Evolutionary conservation across 2,797 vertebrate species (phyloP), one percentile per base, ranked within the genome.

Genomic region (Diplodus sargus): DNA sequence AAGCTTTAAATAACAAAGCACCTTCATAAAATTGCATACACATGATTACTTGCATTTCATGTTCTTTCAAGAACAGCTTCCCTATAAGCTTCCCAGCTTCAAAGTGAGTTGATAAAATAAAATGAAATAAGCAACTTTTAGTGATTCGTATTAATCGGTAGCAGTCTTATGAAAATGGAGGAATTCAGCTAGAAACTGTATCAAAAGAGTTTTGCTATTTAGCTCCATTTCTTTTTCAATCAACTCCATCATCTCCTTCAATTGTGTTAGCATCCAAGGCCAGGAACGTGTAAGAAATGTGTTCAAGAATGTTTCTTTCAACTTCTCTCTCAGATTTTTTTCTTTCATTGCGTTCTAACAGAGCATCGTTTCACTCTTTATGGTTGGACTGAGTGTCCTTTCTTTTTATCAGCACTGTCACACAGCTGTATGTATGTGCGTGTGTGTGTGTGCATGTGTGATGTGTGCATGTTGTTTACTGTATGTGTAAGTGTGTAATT

Each of bases 401-500:
- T 74, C 47, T 48, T 34, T 70, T 70, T 39, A 62, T 81, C 39
- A 66, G 42, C 15, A 47, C 39, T 5, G 4, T 23, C 48, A 42
- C 43, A 61, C 43, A 75, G 64, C 70, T 70, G 16, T 70, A 65
- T 51, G 74, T 70, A 53, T 59, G 54, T 71, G 70, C 48, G 76
- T 72, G 56, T 59, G 54, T 70, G 49, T 59, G 45, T 22, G 20
- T 59, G 42, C n/a, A 56, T 70, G 53, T 59, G 49, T 53, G 45
- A 14, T 67, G 54, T 72, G 68, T 54, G 63, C 42, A 54, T 56
- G 49, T 57, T 79, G 71, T 85, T 79, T 75, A 65, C 57, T 64
- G 67, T 64, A 28, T 83, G 62, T 78, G 61, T 11, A 43, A 81
- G 60, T 83, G 70, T 79, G 73, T 85, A 84, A 90, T 80, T 81